Conservation (phyloP, 2,797 vertebrate species). For the Spondyliosoma cantharus region DNA sequence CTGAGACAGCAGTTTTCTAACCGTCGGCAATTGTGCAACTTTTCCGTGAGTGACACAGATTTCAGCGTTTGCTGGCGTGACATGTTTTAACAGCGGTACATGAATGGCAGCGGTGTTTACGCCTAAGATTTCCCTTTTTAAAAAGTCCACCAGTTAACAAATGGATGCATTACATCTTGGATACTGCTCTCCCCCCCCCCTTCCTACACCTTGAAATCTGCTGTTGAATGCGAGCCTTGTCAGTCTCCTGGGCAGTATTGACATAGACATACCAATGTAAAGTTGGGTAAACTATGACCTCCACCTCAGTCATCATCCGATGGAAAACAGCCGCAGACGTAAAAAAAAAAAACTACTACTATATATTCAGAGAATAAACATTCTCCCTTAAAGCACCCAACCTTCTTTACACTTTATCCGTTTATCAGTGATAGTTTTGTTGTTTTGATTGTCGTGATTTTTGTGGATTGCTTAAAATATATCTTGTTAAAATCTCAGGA, state of each 20-base stretch:
- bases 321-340: slow-evolving; percentile 31
- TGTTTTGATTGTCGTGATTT: neutral
- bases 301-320: slow-evolving; percentile 46
- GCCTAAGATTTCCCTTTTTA: neutral
- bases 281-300: slow-evolving; percentile 68
- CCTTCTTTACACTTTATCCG: neutral
- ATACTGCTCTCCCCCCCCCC: slow-evolving; percentile 21
- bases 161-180: slow-evolving; percentile 56
- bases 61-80: neutral
- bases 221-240: slow-evolving; percentile 73
- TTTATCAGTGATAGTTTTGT: neutral
- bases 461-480: neutral
- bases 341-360: neutral
- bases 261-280: slow-evolving; percentile 75
- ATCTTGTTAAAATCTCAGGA: neutral
- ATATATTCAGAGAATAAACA: slow-evolving; percentile 16
- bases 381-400: neutral
- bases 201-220: slow-evolving; percentile 50
- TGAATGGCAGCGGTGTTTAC: neutral
- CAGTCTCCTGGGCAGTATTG: slow-evolving; percentile 65
- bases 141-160: slow-evolving; percentile 44
- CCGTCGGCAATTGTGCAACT: neutral
- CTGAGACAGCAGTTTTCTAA: neutral
- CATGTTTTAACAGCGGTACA: neutral
- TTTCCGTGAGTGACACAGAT: neutral